Evolutionary conservation across 2,113 vertebrate species (phyloP), one percentile per base, ranked within the genome.

Genomic region (Thamnophis sirtalis): DNA sequence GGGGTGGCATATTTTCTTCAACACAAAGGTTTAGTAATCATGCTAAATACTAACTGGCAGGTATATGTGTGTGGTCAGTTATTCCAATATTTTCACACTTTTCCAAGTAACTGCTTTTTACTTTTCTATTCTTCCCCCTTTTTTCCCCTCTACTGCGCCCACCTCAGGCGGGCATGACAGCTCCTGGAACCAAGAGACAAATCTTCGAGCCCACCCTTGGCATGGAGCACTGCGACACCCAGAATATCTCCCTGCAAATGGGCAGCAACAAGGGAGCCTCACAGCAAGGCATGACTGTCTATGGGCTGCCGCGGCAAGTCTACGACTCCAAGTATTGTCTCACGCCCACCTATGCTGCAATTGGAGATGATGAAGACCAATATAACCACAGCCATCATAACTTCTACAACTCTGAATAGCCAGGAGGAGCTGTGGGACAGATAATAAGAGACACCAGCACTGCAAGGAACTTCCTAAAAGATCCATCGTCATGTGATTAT

Each of bases 181-280:
- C 99, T 0, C 99, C 99, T 0, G 99, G 99, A 49, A 99, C 99
- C 3, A 98, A 98, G 96, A 97, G 99, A 0, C 99, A 98, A 97
- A 99, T 99, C 96, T 99, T 99, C 11, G 99, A 99, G 95, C 99
- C 98, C 7, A 97, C 98, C 56, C 97, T 99, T 96, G 98, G 98
- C 58, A 98, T 98, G 98, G 98, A 99, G 95, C 97, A 94, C 88
- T 99, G 98, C 1, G 99, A 99, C 96, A 98, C 96, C 0, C 93
- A 95, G 95, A 98, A 97, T 38, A 98, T 99, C 94, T 98, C 99
- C 1, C 98, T 99, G 96, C 99, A 99, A 97, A 99, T 99, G 98
- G 99, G 99, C 91, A 98, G 98, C 96, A 99, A 99, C 96, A 99
- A 98, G 95, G 98, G 98, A 68, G 98, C 99, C 0, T 99, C 99